Conservation (phyloP, 2,113 vertebrate genomes). For the Oncorhynchus kisutch region DNA sequence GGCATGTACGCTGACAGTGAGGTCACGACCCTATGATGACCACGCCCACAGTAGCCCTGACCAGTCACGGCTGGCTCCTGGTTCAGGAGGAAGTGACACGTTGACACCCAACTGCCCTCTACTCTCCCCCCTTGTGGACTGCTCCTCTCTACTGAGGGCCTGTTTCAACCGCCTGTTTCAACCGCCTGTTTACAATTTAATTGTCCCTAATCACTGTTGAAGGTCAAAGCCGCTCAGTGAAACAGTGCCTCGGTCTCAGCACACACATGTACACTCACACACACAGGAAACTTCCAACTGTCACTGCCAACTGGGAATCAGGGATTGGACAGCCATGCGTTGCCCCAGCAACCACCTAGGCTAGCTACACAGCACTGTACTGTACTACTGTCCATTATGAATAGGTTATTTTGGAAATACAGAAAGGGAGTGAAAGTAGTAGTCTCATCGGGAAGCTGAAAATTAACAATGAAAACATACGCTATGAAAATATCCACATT, state of each 20-base stretch:
- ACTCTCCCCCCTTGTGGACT: background rate
- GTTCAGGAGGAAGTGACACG: too few relatives aligned
- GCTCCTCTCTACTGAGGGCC: conserved; percentile 9
- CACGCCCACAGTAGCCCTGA: too few relatives aligned
- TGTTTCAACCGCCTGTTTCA: conserved; percentile 31
- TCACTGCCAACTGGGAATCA: conserved; percentile 24
- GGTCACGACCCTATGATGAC: too few relatives aligned
- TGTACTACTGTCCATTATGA: conserved; percentile 17
- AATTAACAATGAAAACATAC: background rate
- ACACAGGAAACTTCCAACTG: conserved; percentile 15
- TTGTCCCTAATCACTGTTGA: conserved; percentile 66
- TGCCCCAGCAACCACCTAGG: conserved; percentile 9
- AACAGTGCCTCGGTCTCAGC: conserved; percentile 31
- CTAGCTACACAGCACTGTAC: background rate
- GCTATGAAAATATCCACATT: conserved; percentile 13
- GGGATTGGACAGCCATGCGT: conserved; percentile 4
- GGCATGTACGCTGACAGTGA: too few relatives aligned
- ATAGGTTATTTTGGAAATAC: conserved; percentile 18
- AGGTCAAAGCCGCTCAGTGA: conserved; percentile 62
- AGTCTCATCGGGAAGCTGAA: background rate
- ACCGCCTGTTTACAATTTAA: conserved; percentile 56
- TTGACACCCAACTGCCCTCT: too few relatives aligned
- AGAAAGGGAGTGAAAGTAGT: background rate
- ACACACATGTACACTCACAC: conserved; percentile 4
- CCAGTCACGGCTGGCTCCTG: too few relatives aligned